phyloP scores from a whole-genome alignment of 1,140 invertebrate genomes.

The Yoshiicerus persimilis region DNA sequence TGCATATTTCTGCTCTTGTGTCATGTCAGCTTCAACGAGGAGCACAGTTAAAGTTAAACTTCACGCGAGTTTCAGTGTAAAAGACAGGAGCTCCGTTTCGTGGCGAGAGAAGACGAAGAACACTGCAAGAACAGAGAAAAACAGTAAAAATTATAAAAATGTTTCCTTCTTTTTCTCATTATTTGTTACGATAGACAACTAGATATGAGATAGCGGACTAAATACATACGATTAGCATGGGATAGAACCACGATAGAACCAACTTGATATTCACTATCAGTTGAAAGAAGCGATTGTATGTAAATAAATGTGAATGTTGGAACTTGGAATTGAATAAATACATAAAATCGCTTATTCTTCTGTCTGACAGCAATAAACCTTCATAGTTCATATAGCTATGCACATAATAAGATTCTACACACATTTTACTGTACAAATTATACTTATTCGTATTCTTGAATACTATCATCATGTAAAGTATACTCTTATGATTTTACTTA shows the following conservation, averaged over 20 bases:
- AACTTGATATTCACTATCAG: background rate
- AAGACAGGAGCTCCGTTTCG: background rate
- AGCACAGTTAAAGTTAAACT: background rate
- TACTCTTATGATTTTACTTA: background rate
- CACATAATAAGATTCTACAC: too few species aligned
- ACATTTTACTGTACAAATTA: background rate
- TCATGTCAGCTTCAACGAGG: too few species aligned
- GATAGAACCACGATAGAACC: background rate
- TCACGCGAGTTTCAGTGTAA: background rate
- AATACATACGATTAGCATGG: background rate
- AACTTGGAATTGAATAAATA: background rate
- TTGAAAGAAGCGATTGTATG: background rate
- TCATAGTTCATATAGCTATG: background rate
- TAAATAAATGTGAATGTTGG: background rate
- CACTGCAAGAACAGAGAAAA: background rate
- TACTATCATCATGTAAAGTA: too few species aligned
- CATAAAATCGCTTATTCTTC: background rate
- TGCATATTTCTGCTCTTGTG: too few species aligned
- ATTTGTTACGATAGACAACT: background rate
- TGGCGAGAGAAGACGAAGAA: background rate
- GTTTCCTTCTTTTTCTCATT: background rate
- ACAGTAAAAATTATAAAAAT: background rate
- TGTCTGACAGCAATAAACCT: background rate
- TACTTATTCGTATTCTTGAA: too few species aligned
- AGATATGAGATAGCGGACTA: background rate